A percentile compares a stretch with the other conserved stretches of the same genome.
These are phyloP conservation scores for human (Homo sapiens) DNA, from an alignment of 2,113 vertebrate genomes.

Conservation along the genomic window GRCh38 chr7:122379501-122380000, in stretches of 20 bases:
- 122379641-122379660: slow-evolving; percentile 94
- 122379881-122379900: slow-evolving; percentile 87
- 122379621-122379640: slow-evolving; percentile 90
- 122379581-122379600: slow-evolving; percentile 87
- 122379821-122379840: slow-evolving; percentile 97
- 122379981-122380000: slow-evolving; percentile 98
- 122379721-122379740: slow-evolving; percentile 97
- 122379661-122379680: slow-evolving; percentile 95
- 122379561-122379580: slow-evolving; percentile 84
- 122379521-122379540: slow-evolving; percentile 79
- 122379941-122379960: slow-evolving; percentile 90
- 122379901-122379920: slow-evolving; percentile 89
- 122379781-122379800: slow-evolving; percentile 91
- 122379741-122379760: slow-evolving; percentile 93
- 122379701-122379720: slow-evolving; percentile 95
- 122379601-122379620: slow-evolving; percentile 86
- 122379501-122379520: slow-evolving; percentile 78
- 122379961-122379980: slow-evolving; percentile 92
- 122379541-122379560: slow-evolving; percentile 85
- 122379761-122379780: slow-evolving; percentile 93
- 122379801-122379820: slow-evolving; percentile 95
- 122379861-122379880: slow-evolving; percentile 90
- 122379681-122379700: slow-evolving; percentile 94
- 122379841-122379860: slow-evolving; percentile 93
- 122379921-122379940: slow-evolving; percentile 85